Base-by-base conservation (phyloP, 2,888 invertebrate species). In the Epistrophella euchroma region DNA sequence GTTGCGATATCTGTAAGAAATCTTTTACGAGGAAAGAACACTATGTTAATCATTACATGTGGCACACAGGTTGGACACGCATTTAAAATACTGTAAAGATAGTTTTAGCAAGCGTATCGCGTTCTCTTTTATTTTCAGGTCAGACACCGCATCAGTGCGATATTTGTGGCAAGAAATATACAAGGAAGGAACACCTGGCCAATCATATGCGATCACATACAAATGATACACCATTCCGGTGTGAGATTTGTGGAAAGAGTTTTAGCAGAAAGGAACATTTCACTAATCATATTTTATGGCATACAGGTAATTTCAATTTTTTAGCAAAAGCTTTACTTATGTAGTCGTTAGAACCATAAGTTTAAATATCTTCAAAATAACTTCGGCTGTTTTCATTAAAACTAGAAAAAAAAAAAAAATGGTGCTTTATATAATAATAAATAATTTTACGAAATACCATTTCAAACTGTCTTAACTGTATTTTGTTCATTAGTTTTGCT, bases 241-340 rank as follows among this genome's bases (percentile, higher is more conserved):
- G 97, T 93, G 96, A 97, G 92, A 96, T 96, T 91, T 97, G 97
- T 93, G 96, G 97, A 92, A 97, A 97, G 93, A 96, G 96, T 89
- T 97, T 97, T 93, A 97, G 97, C 84, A 94, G 97, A 91, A 97
- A 97, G 93, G 97, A 97, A 93, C 97, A 97, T 93, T 97, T 96
- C 94, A 96, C 96, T 95, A 97, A 97, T 94, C 97, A 97, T 93
- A 96, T 97, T 92, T 94, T 97, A 94, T 97, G 97, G 97, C 97
- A 97, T 92, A 96, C 97, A 90, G 95, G 95, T 94, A 96, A 96
- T 91, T 96, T 22, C 62, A 70, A 73, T 52, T 71, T 43, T n/a
- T n/a, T n/a, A n/a, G n/a, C n/a, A n/a, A n/a, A n/a, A n/a, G n/a
- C n/a, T n/a, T n/a, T n/a, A n/a, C n/a, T n/a, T n/a, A n/a, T n/a